Evolutionary conservation across 2,888 invertebrate species (phyloP).

Genomic region (Tetragnatha montana): DNA sequence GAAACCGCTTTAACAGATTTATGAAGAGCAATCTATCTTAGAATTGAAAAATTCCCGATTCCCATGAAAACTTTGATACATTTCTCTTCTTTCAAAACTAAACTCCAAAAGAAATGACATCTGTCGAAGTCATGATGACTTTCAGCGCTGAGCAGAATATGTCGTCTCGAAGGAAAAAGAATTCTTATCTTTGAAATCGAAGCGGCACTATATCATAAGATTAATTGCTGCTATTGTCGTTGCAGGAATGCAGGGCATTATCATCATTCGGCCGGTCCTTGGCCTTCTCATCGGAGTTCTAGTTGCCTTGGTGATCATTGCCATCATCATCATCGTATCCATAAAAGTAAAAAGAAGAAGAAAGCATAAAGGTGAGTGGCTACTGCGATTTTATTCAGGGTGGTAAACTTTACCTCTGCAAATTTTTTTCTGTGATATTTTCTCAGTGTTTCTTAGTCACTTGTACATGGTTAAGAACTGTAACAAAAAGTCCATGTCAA

Average conservation of each 20-base stretch:
- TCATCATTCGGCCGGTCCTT: slow-evolving; percentile 70
- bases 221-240: slow-evolving; percentile 56
- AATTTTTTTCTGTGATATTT: background rate
- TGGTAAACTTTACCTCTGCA: background rate
- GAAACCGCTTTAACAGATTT: no score
- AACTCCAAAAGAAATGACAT: background rate
- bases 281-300: slow-evolving; percentile 70
- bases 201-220: slow-evolving; percentile 28
- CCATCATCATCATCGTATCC: slow-evolving; percentile 64
- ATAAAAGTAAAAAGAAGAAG: slow-evolving; percentile 66
- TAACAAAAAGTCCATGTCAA: no score
- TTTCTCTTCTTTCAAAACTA: background rate
- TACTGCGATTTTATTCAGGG: background rate
- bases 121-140: background rate
- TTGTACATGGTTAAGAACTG: background rate
- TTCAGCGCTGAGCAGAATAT: background rate
- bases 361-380: slow-evolving; percentile 58
- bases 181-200: background rate
- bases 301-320: slow-evolving; percentile 70
- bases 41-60: no score
- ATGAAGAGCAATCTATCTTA: no score
- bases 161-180: background rate
- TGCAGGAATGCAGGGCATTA: slow-evolving; percentile 69
- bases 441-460: background rate
- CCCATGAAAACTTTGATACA: no score